Conservation (phyloP, 2,888 invertebrate genomes). For the Sycophila texana region DNA sequence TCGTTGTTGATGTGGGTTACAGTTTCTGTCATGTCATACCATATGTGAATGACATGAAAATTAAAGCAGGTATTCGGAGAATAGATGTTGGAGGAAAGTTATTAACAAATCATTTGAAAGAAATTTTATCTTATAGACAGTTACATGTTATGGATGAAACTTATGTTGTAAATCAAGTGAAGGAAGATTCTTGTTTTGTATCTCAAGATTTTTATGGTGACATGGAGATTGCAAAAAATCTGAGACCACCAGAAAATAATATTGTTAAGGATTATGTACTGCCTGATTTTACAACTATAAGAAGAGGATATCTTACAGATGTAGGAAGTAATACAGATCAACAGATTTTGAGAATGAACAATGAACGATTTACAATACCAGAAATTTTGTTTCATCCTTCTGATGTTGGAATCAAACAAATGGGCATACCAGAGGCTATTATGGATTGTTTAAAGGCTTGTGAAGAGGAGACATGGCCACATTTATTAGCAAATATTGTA, state of each 20-base stretch:
- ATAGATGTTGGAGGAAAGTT: conserved; percentile 98
- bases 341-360: conserved; percentile 91
- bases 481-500: conserved; percentile 89
- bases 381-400: conserved; percentile 96
- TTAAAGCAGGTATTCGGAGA: conserved; percentile 84
- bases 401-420: conserved; percentile 92
- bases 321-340: conserved; percentile 78
- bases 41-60: conserved; percentile 83
- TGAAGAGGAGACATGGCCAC: conserved; percentile 85
- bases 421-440: conserved; percentile 95
- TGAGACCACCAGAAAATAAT: conserved; percentile 80
- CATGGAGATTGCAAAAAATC: conserved; percentile 81
- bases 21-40: conserved; percentile 97
- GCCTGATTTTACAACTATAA: conserved; percentile 94
- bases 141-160: conserved; percentile 99
- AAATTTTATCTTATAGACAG: conserved; percentile 96
- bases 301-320: conserved; percentile 84
- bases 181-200: conserved; percentile 98
- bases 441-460: conserved; percentile 86
- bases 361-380: conserved; percentile 96
- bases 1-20: conserved; percentile 95
- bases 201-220: conserved; percentile 89
- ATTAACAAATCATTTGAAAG: conserved; percentile 97
- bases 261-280: conserved; percentile 94
- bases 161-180: conserved; percentile 97